Evolutionary conservation across 1,140 invertebrate genomes (phyloP).

Genomic region (Dreissena polymorpha): DNA sequence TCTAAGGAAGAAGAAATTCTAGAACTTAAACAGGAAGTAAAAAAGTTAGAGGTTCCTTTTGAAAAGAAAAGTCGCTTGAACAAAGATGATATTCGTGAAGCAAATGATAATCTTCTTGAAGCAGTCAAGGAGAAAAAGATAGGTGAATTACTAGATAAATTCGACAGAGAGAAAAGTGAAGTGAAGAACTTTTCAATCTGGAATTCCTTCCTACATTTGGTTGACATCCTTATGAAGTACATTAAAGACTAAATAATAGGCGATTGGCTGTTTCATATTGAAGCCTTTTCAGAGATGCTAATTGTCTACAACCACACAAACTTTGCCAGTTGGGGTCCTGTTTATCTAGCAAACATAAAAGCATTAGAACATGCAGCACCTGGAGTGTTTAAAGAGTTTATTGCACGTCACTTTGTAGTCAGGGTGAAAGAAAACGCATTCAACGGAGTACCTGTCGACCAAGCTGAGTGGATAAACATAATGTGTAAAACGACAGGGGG

Average conservation of each 20-base stretch:
- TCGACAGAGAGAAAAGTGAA: too few relatives aligned
- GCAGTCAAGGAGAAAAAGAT: too few relatives aligned
- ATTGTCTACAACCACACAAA: slow-evolving; percentile 30
- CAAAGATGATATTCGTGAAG: too few relatives aligned
- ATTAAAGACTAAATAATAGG: slow-evolving; percentile 21
- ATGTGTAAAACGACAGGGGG: slow-evolving; percentile 7
- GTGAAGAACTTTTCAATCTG: too few relatives aligned
- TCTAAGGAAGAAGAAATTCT: too few relatives aligned
- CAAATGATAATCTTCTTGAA: too few relatives aligned
- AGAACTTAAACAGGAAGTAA: too few relatives aligned
- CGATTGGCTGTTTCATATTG: slow-evolving; percentile 23
- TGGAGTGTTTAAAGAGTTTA: slow-evolving; percentile 31
- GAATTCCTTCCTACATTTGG: not conserved
- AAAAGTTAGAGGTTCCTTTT: too few relatives aligned
- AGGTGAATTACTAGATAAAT: too few relatives aligned
- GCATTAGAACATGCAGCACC: slow-evolving; percentile 17
- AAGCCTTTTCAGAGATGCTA: slow-evolving; percentile 31
- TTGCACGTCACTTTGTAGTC: slow-evolving; percentile 35
- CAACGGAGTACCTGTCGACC: slow-evolving; percentile 46
- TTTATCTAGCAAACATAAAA: slow-evolving; percentile 48
- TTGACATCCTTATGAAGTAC: slow-evolving; percentile 1
- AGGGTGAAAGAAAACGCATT: slow-evolving; percentile 28
- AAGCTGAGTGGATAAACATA: slow-evolving; percentile 48
- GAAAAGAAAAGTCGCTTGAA: too few relatives aligned
- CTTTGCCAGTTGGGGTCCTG: slow-evolving; percentile 25